Evolutionary conservation across 2,888 invertebrate species (phyloP).

Genomic region (Smittia sp.): DNA sequence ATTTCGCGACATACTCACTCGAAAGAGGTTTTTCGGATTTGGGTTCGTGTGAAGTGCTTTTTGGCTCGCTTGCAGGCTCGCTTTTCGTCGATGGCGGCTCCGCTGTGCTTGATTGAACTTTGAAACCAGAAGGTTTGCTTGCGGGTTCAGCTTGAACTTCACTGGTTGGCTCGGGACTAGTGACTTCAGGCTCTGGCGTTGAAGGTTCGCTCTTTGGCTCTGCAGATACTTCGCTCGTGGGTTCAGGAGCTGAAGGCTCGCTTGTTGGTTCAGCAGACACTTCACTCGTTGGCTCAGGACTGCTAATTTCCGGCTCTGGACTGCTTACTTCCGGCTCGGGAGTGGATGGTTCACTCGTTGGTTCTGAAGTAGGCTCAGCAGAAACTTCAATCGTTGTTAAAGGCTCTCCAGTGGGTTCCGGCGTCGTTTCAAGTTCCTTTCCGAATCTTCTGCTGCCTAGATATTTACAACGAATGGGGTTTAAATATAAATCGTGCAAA

Average conservation of each 20-base stretch:
- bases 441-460: neutral
- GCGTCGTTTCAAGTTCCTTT: neutral
- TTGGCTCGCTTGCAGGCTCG: slow-evolving; percentile 55
- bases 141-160: slow-evolving; percentile 47
- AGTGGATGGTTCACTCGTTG: slow-evolving; percentile 45
- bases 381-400: neutral
- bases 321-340: slow-evolving; percentile 50
- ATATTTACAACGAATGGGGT: slow-evolving; percentile 16
- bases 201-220: slow-evolving; percentile 44
- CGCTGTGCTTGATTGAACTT: slow-evolving; percentile 52
- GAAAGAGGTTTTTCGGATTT: slow-evolving; percentile 47
- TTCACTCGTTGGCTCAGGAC: slow-evolving; percentile 29
- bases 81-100: slow-evolving; percentile 49
- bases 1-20: slow-evolving; percentile 11
- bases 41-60: slow-evolving; percentile 50
- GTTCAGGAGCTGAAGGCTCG: slow-evolving; percentile 42
- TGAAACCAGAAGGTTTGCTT: slow-evolving; percentile 50
- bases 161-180: slow-evolving; percentile 48
- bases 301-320: slow-evolving; percentile 48
- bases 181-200: slow-evolving; percentile 47
- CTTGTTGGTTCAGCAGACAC: slow-evolving; percentile 30
- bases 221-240: slow-evolving; percentile 46
- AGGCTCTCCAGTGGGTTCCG: neutral
- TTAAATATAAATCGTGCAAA: slow-evolving; percentile 5
- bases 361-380: slow-evolving; percentile 51